Evolutionary conservation across 2,888 invertebrate species (phyloP).

Genomic region (Catonia carolina): DNA sequence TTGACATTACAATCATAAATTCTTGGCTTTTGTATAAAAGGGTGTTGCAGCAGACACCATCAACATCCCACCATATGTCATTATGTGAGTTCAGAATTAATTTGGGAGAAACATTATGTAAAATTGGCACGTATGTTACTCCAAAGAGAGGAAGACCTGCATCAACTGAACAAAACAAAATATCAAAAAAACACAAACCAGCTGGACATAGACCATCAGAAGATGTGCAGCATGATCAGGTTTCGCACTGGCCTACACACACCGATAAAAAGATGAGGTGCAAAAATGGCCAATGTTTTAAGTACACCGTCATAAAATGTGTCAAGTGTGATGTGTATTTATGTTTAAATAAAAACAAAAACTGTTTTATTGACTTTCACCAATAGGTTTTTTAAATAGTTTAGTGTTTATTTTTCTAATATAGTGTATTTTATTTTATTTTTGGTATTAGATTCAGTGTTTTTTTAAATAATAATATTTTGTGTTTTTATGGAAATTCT

Average conservation of each 20-base stretch:
- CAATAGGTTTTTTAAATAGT: too few species aligned
- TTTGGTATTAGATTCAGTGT: too few species aligned
- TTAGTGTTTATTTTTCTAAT: too few species aligned
- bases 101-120: constrained; percentile 6
- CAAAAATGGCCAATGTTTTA: background rate
- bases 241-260: background rate
- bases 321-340: background rate
- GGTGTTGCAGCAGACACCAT: background rate
- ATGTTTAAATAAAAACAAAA: constrained; percentile 4
- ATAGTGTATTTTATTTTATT: too few species aligned
- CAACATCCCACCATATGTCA: background rate
- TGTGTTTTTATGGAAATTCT: too few species aligned
- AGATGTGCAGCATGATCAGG: background rate
- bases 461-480: too few species aligned
- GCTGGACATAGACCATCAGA: background rate
- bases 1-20: constrained; percentile 36
- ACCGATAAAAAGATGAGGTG: background rate
- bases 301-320: background rate
- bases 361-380: too few species aligned
- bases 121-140: background rate
- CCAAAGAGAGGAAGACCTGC: constrained; percentile 1
- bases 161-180: background rate
- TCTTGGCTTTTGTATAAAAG: constrained; percentile 31
- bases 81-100: background rate
- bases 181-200: background rate